A percentile compares a stretch with the other conserved stretches of the same genome.
Conservation (phyloP, 2,888 invertebrate genomes). For the Chesias legatella region DNA sequence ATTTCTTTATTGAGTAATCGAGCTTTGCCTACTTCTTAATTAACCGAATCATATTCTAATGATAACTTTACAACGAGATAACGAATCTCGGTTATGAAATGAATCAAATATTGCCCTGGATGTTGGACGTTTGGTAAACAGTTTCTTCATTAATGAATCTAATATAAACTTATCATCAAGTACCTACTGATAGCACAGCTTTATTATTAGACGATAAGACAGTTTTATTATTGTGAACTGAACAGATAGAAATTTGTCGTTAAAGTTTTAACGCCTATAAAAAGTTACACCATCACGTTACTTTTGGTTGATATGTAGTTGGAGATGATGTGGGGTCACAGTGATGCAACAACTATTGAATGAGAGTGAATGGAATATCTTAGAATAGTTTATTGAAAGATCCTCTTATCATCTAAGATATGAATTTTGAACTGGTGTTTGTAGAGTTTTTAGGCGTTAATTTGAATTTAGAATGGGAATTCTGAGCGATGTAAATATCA, state of each 20-base stretch:
- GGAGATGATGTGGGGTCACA: not conserved
- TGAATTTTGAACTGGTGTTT: too few species aligned
- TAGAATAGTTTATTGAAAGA: too few species aligned
- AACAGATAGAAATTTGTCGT: conserved; percentile 9
- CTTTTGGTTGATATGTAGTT: too few species aligned
- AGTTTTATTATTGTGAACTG: conserved; percentile 5
- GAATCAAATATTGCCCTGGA: conserved; percentile 50
- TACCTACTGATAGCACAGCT: conserved; percentile 6
- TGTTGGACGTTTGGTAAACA: conserved; percentile 36
- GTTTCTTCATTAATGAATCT: conserved; percentile 26
- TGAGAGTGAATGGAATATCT: not conserved
- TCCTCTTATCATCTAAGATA: too few species aligned
- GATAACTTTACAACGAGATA: conserved; percentile 41
- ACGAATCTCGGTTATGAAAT: conserved; percentile 27
- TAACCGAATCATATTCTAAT: conserved; percentile 34
- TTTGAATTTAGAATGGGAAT: too few species aligned
- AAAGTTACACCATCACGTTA: conserved; percentile 9
- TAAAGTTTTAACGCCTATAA: conserved; percentile 5
- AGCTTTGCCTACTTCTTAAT: conserved; percentile 26
- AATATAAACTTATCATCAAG: conserved; percentile 20
- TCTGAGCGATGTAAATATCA: too few species aligned
- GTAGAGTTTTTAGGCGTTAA: too few species aligned
- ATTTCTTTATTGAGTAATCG: conserved; percentile 35
- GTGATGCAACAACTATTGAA: not conserved
- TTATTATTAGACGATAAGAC: conserved; percentile 6